These are phyloP conservation scores for Darevskia mixta DNA, from an alignment of 2,797 vertebrate species.

Conservation along the genomic window DNA sequence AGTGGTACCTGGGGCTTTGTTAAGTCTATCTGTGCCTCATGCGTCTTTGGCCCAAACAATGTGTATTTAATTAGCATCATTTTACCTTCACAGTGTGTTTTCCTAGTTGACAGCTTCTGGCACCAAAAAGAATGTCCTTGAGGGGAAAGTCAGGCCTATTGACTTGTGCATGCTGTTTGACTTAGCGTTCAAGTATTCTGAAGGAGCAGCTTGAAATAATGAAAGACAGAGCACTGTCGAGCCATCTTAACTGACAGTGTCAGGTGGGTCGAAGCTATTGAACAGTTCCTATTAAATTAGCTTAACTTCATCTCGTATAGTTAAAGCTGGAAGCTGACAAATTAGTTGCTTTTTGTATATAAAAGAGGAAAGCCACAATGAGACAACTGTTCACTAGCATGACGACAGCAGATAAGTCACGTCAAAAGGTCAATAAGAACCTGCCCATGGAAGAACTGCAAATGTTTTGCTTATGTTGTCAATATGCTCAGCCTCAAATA, in stretches of 20 bases:
- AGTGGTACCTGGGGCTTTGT: constrained; percentile 88
- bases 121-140: constrained; percentile 95
- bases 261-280: constrained; percentile 81
- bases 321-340: constrained; percentile 83
- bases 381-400: constrained; percentile 71
- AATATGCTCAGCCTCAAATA: constrained; percentile 69
- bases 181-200: constrained; percentile 81
- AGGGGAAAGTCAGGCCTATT: constrained; percentile 89
- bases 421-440: constrained; percentile 79
- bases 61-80: constrained; percentile 98
- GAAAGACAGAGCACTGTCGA: constrained; percentile 75
- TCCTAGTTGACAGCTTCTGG: constrained; percentile 94
- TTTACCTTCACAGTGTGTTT: constrained; percentile 92
- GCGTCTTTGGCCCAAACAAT: constrained; percentile 89
- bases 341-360: constrained; percentile 78
- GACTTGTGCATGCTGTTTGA: constrained; percentile 87
- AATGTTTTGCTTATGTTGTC: constrained; percentile 74
- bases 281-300: constrained; percentile 84
- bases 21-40: constrained; percentile 92
- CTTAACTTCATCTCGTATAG: constrained; percentile 78
- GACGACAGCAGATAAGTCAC: constrained; percentile 79
- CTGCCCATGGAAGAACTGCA: constrained; percentile 72
- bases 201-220: constrained; percentile 80
- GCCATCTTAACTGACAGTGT: constrained; percentile 78
- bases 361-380: constrained; percentile 75